Evolutionary conservation across 1,140 invertebrate species (phyloP), one percentile per base, ranked within the genome.

Genomic region (Leptestheria dahalacensis): DNA sequence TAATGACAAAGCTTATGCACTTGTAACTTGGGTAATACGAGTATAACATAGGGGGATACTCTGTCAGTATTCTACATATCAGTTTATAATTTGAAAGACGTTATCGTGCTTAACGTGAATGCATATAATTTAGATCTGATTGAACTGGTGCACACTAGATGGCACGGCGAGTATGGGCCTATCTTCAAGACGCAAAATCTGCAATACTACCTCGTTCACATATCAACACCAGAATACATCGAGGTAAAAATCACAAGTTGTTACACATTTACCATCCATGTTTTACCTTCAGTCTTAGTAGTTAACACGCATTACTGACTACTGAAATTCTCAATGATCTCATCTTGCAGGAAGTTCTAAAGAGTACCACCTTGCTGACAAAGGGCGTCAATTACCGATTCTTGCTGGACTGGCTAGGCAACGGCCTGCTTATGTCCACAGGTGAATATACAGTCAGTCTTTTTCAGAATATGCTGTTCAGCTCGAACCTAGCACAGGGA

Each of bases 321-420:
- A 10, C 18, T 18, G 55, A 23, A 1, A n/a, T n/a, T n/a, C 18
- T 12, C 20, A 26, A 29, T n/a, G n/a, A n/a, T n/a, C n/a, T n/a
- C n/a, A 10, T 3, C 12, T 18, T 47, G 2, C 53, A 85, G 78
- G 74, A 74, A 59, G 73, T 92, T 50, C 72, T 91, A 25, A 79
- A 76, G 58, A 86, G 81, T 62, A 77, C 75, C 29, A 81, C 80
- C 66, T 79, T 84, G 64, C 77, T 88, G 25, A 76, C 82, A 48
- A 92, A 92, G 71, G 79, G 81, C 49, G 67, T 69, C 33, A 77
- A 85, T 64, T 91, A 92, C 67, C 68, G 77, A 48, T 83, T 82
- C 64, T 69, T 91, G 18, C 76, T 80, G 62, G 79, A 79, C 11
- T 90, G 86, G 84, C 71, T 91, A n/a, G 85, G 84, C 24, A 79